These are phyloP conservation scores for Elephantulus edwardii DNA, from an alignment of 2,113 vertebrate species.

Conservation along the genomic window DNA sequence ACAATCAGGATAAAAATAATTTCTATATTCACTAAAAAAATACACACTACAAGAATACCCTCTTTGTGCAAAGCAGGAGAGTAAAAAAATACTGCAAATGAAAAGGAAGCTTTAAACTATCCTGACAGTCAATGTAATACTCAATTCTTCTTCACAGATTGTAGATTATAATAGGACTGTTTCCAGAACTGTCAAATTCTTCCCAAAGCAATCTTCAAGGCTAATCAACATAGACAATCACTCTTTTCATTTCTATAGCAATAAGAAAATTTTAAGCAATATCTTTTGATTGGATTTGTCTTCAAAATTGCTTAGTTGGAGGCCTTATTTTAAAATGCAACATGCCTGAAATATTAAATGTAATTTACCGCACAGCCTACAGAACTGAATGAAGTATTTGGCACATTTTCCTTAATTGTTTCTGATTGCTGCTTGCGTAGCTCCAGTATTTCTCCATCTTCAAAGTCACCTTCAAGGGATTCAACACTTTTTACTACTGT, in stretches of 20 bases:
- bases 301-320: slow-evolving; percentile 85
- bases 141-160: slow-evolving; percentile 62
- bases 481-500: slow-evolving; percentile 78
- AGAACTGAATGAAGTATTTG: slow-evolving; percentile 84
- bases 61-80: slow-evolving; percentile 47
- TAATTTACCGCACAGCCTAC: slow-evolving; percentile 84
- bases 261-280: slow-evolving; percentile 86
- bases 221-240: slow-evolving; percentile 89
- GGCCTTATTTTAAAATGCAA: slow-evolving; percentile 86
- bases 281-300: slow-evolving; percentile 87
- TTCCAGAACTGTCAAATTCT: slow-evolving; percentile 83
- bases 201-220: slow-evolving; percentile 84
- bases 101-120: slow-evolving; percentile 54
- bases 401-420: slow-evolving; percentile 87
- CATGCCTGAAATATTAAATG: slow-evolving; percentile 82
- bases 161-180: slow-evolving; percentile 80
- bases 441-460: slow-evolving; percentile 80
- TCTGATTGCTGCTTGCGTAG: slow-evolving; percentile 88
- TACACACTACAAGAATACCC: background rate
- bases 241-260: slow-evolving; percentile 85
- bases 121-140: background rate
- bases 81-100: slow-evolving; percentile 52
- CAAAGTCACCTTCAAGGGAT: slow-evolving; percentile 84
- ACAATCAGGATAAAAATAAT: slow-evolving; percentile 57
- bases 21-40: slow-evolving; percentile 60